A percentile compares a stretch with the other conserved stretches of the same genome.
phyloP scores from a whole-genome alignment of 2,797 vertebrate genomes.

The Menidia menidia region DNA sequence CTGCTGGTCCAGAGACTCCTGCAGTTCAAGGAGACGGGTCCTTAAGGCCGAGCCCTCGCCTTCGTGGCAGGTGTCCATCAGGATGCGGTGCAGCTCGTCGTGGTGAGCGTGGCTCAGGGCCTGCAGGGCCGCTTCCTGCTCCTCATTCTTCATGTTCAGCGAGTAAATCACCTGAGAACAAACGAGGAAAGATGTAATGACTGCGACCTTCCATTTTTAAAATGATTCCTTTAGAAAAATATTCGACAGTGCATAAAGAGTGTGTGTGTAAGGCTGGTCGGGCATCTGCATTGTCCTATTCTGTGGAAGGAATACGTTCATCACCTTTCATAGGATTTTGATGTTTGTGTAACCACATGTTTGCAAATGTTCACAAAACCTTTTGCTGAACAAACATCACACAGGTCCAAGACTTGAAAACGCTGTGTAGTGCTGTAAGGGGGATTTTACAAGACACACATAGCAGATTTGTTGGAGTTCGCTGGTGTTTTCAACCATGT shows the following conservation, averaged over 20 bases:
- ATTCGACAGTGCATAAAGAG: too few relatives aligned
- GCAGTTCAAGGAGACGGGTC: slow-evolving; percentile 87
- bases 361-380: not conserved
- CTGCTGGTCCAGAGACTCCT: slow-evolving; percentile 89
- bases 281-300: too few relatives aligned
- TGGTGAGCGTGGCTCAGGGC: slow-evolving; percentile 87
- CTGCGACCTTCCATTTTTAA: not conserved
- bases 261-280: too few relatives aligned
- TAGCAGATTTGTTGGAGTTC: too few relatives aligned
- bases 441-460: too few relatives aligned
- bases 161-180: slow-evolving; percentile 91
- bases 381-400: not conserved
- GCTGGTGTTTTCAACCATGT: not conserved
- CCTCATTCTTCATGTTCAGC: slow-evolving; percentile 94
- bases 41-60: slow-evolving; percentile 85
- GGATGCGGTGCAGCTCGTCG: slow-evolving; percentile 87
- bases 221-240: not conserved
- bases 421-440: too few relatives aligned
- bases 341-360: not conserved
- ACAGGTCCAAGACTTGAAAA: too few relatives aligned
- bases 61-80: slow-evolving; percentile 85
- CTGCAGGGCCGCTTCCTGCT: slow-evolving; percentile 89
- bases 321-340: not conserved
- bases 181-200: slow-evolving; percentile 1
- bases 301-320: too few relatives aligned